These are phyloP conservation scores for Tetramorium bicarinatum DNA, from an alignment of 2,888 invertebrate genomes.

Conservation along the genomic window DNA sequence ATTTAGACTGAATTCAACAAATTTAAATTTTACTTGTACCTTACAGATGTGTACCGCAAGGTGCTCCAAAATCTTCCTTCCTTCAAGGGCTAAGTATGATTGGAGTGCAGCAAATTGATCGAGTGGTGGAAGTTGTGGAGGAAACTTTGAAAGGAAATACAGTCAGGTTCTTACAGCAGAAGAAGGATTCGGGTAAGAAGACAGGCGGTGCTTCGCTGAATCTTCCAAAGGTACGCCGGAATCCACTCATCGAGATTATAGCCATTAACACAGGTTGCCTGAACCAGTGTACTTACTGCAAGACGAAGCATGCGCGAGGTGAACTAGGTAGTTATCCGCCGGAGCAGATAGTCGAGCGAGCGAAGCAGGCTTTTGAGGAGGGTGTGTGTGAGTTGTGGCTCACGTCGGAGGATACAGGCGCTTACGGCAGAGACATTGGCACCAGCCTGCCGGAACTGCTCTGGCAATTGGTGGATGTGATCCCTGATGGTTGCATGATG, in stretches of 20 bases:
- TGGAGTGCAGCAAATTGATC: slow-evolving; percentile 99
- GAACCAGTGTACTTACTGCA: slow-evolving; percentile 99
- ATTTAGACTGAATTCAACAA: not conserved
- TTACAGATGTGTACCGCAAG: slow-evolving; percentile 95
- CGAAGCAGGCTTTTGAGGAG: slow-evolving; percentile 94
- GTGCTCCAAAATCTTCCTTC: slow-evolving; percentile 91
- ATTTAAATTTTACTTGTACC: not conserved
- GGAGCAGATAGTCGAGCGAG: slow-evolving; percentile 95
- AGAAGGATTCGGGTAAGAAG: slow-evolving; percentile 91
- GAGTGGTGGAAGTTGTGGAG: slow-evolving; percentile 98
- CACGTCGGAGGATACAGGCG: slow-evolving; percentile 99
- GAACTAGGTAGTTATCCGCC: slow-evolving; percentile 98
- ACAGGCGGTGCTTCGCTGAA: slow-evolving; percentile 95
- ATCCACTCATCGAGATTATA: slow-evolving; percentile 98
- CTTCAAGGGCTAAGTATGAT: slow-evolving; percentile 95
- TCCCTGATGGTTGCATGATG: slow-evolving; percentile 92
- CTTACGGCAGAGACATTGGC: slow-evolving; percentile 98
- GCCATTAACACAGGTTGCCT: slow-evolving; percentile 98
- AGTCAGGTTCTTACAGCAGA: slow-evolving; percentile 93
- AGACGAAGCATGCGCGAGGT: slow-evolving; percentile 98
- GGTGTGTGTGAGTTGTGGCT: slow-evolving; percentile 99
- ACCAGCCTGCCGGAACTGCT: slow-evolving; percentile 95
- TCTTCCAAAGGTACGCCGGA: slow-evolving; percentile 97
- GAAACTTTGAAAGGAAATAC: slow-evolving; percentile 97
- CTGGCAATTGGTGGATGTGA: slow-evolving; percentile 93